Percentiles rank a stretch among this genome's conserved stretches.
Evolutionary conservation across 1,140 invertebrate species (phyloP).

Genomic region (Plodia interpunctella): DNA sequence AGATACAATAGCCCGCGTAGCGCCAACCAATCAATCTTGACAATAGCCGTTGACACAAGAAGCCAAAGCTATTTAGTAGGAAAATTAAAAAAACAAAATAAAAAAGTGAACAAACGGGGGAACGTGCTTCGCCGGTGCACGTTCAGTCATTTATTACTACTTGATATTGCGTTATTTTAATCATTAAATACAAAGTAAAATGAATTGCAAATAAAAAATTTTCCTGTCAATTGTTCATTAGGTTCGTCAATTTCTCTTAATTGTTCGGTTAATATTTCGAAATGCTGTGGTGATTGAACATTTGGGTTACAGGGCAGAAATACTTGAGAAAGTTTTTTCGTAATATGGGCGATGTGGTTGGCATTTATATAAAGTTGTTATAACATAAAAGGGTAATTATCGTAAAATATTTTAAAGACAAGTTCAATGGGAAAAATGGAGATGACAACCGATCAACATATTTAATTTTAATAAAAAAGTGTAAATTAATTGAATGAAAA

Average conservation of each 20-base stretch:
- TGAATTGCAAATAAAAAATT: conserved; percentile 6
- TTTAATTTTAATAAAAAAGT: no score
- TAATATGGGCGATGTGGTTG: not conserved
- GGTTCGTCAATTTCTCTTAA: conserved; percentile 4
- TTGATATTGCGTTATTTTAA: conserved; percentile 30
- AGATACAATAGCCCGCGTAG: conserved; percentile 29
- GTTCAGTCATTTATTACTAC: conserved; percentile 35
- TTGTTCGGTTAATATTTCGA: not conserved
- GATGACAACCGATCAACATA: no score
- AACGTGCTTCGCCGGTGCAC: conserved; percentile 42
- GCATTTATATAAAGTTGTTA: not conserved
- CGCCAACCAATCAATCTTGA: conserved; percentile 38
- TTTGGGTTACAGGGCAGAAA: not conserved
- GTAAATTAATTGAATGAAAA: no score
- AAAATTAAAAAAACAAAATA: conserved; percentile 34
- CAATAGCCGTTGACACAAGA: conserved; percentile 41
- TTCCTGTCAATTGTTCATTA: conserved; percentile 3
- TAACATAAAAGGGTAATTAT: not conserved
- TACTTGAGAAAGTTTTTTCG: conserved; percentile 3
- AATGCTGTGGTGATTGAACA: not conserved
- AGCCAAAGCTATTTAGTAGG: conserved; percentile 30
- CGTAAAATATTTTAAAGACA: no score
- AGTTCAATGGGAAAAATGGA: no score
- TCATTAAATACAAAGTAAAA: conserved; percentile 11
- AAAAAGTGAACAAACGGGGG: conserved; percentile 45